A percentile compares a stretch with the other conserved stretches of the same genome.
Conservation (phyloP, 2,888 invertebrate genomes). For the Strigamia crassipes region DNA sequence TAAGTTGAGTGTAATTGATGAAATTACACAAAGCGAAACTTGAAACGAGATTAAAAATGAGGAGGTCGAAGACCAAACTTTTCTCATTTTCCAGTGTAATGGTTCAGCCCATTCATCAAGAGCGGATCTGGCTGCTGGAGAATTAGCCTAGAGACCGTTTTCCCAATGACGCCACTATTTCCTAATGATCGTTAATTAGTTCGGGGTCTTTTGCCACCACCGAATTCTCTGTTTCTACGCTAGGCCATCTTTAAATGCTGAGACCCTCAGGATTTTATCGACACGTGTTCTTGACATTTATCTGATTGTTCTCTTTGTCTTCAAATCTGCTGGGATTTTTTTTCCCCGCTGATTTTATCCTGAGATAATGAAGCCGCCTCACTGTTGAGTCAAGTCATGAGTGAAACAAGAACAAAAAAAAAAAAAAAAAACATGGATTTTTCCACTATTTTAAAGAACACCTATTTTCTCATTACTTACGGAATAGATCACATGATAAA, state of each 20-base stretch:
- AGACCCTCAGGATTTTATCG: slow-evolving; percentile 21
- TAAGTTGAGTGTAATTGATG: slow-evolving; percentile 16
- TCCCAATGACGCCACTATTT: slow-evolving; percentile 11
- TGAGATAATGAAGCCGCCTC: neutral
- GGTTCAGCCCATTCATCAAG: slow-evolving; percentile 16
- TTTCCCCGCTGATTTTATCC: slow-evolving; percentile 2
- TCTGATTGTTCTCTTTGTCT: slow-evolving; percentile 21
- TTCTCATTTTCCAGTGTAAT: slow-evolving; percentile 21
- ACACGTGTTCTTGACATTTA: slow-evolving; percentile 21
- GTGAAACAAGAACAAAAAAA: neutral
- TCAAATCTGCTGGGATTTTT: slow-evolving; percentile 21
- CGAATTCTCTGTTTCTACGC: neutral
- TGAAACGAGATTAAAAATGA: slow-evolving; percentile 21
- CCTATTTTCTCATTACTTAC: neutral
- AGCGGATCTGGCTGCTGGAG: slow-evolving; percentile 14
- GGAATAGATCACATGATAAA: no score
- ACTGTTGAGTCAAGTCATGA: neutral
- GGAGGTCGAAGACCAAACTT: slow-evolving; percentile 1
- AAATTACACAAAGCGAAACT: slow-evolving; percentile 16
- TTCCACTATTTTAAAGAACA: neutral
- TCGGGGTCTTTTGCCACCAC: neutral
- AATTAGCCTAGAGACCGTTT: slow-evolving; percentile 21
- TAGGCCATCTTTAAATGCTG: slow-evolving; percentile 21
- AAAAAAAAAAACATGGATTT: neutral
- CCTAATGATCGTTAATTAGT: slow-evolving; percentile 21